Conservation (phyloP, 30 jellyfish, hydroid and myxozoan species). For the Cassiopea xamachana region DNA sequence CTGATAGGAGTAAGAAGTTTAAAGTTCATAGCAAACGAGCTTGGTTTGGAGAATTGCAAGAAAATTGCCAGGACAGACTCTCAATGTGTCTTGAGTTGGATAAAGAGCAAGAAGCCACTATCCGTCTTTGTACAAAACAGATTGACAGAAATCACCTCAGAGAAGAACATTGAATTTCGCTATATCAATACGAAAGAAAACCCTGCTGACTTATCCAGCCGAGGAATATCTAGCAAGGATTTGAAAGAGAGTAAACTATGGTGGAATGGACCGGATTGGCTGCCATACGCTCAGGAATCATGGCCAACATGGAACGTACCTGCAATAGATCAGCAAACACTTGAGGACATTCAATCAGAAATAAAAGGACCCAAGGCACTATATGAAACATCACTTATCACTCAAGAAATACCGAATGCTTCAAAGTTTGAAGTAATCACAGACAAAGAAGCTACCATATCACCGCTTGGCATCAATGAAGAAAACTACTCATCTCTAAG, state of each 20-base stretch:
- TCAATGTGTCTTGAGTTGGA: conserved; percentile 35
- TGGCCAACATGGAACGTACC: conserved; percentile 57
- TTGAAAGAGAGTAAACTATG: conserved; percentile 18
- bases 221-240: conserved; percentile 4
- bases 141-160: conserved; percentile 22
- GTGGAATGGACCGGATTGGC: conserved; percentile 66
- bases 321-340: not conserved
- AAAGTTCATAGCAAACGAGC: conserved; percentile 10
- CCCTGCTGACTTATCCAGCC: conserved; percentile 43
- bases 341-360: conserved; percentile 16
- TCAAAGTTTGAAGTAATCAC: not conserved
- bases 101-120: conserved; percentile 20
- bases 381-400: conserved; percentile 9
- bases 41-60: not conserved
- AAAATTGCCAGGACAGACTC: conserved; percentile 34
- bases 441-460: not conserved
- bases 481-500: conserved; percentile 5
- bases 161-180: conserved; percentile 11
- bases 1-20: conserved; percentile 24
- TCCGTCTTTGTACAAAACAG: conserved; percentile 38
- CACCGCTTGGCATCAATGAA: conserved; percentile 43
- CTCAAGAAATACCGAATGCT: not conserved
- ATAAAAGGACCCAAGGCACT: conserved; percentile 22
- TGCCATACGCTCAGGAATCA: conserved; percentile 12
- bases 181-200: conserved; percentile 18